A percentile compares a stretch with the other conserved stretches of the same genome.
Conservation (phyloP, 2,113 vertebrate species). For the Prochilodus magdalenae region DNA sequence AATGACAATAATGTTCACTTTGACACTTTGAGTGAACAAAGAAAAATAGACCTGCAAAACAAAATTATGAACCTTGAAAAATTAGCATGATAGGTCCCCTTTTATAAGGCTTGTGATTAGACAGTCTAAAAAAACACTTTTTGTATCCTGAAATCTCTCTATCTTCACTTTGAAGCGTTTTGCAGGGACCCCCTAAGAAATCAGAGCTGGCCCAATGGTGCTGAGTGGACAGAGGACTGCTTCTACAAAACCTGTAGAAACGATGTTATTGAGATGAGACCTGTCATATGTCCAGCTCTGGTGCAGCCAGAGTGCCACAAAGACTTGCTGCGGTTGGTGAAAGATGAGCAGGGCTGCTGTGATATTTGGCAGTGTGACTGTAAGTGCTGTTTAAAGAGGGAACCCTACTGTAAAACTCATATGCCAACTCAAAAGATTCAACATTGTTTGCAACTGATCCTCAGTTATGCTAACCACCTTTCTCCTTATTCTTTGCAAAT, state of each 20-base stretch:
- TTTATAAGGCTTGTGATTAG: too few relatives aligned
- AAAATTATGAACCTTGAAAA: too few relatives aligned
- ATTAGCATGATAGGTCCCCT: too few relatives aligned
- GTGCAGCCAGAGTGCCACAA: slow-evolving; percentile 64
- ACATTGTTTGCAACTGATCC: too few relatives aligned
- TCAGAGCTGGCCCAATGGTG: slow-evolving; percentile 55
- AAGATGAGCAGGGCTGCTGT: slow-evolving; percentile 68
- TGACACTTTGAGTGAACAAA: too few relatives aligned
- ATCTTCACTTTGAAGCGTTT: not conserved
- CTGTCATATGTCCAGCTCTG: slow-evolving; percentile 56
- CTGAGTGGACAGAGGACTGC: slow-evolving; percentile 71
- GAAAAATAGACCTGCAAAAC: too few relatives aligned
- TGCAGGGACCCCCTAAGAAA: slow-evolving; percentile 62
- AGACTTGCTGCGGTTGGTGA: slow-evolving; percentile 47
- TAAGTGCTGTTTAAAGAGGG: slow-evolving; percentile 60
- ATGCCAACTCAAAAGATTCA: too few relatives aligned
- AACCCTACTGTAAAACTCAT: too few relatives aligned
- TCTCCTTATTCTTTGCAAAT: too few relatives aligned
- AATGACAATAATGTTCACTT: too few relatives aligned
- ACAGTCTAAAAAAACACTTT: not conserved
- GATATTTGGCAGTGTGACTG: slow-evolving; percentile 72
- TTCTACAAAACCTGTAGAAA: slow-evolving; percentile 54
- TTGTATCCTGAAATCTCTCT: too few relatives aligned
- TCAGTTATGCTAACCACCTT: too few relatives aligned
- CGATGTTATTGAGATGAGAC: slow-evolving; percentile 55